These are phyloP conservation scores for Deilephila porcellus DNA, from an alignment of 2,888 invertebrate species.

Conservation along the genomic window DNA sequence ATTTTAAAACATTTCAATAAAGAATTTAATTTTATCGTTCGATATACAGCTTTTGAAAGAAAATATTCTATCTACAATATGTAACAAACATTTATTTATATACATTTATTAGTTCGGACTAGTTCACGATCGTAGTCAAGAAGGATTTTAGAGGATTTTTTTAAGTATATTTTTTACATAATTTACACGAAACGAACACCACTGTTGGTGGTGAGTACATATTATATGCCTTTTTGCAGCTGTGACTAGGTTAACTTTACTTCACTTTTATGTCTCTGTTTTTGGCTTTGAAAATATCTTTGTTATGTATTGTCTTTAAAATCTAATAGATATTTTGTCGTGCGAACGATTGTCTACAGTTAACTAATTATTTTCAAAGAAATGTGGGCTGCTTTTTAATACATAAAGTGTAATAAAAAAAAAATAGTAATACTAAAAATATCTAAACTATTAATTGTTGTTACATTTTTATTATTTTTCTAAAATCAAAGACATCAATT, in stretches of 20 bases:
- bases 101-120: slow-evolving; percentile 83
- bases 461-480: too few relatives aligned
- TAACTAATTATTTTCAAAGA: too few relatives aligned
- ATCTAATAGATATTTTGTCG: too few relatives aligned
- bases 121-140: slow-evolving; percentile 80
- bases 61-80: slow-evolving; percentile 83
- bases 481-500: too few relatives aligned
- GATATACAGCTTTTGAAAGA: slow-evolving; percentile 81
- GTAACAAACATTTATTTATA: slow-evolving; percentile 84
- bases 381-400: too few relatives aligned
- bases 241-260: slow-evolving; percentile 43
- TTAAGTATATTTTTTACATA: slow-evolving; percentile 69
- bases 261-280: background rate
- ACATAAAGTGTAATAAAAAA: too few relatives aligned
- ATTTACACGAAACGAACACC: slow-evolving; percentile 72
- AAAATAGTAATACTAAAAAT: too few relatives aligned
- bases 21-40: slow-evolving; percentile 65
- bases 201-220: slow-evolving; percentile 52
- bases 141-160: slow-evolving; percentile 50
- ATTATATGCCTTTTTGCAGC: slow-evolving; percentile 45
- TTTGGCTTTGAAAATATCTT: too few relatives aligned
- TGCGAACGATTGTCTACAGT: too few relatives aligned
- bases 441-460: too few relatives aligned
- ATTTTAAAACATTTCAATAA: slow-evolving; percentile 73
- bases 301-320: too few relatives aligned